Evolutionary conservation across 2,888 invertebrate species (phyloP), one percentile per base, ranked within the genome.

Genomic region (Nemurella pictetii): DNA sequence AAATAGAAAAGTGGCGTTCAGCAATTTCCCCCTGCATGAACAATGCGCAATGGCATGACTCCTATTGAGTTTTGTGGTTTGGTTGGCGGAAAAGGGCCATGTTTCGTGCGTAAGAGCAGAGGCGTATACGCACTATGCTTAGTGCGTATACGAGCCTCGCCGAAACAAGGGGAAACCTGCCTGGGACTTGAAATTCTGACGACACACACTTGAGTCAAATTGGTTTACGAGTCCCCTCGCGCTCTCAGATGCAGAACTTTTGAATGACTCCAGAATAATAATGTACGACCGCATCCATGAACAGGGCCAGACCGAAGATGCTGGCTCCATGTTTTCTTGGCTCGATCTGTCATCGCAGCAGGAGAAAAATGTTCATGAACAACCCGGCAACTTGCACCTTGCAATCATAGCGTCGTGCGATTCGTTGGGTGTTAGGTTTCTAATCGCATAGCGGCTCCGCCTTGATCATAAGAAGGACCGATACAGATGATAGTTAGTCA

Each of bases 201-300:
- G 86, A 85, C 86, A 86, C 85, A 86, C 86, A 85, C 86, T 86
- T 80, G 83, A 85, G 75, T 86, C 85, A 86, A 86, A 86, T 86
- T 86, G 86, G 86, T 86, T 86, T 86, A 86, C 86, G 83, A 85
- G 82, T 72, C 83, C 85, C 80, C 83, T 72, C 83, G 55, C 28
- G 36, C 74, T 72, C 78, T 75, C 73, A 81, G 80, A 81, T 25
- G 80, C 82, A 28, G 82, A 28, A 82, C 26, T 81, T 32, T 35
- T 35, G 73, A 83, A 83, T 86, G 85, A 83, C 55, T 26, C 26
- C 77, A 55, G 86, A 86, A 86, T 86, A 86, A 85, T 86, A 86
- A 86, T 85, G 84, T 27, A n/a, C n/a, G 25, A 55, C 72, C 80
- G 72, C 20, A 75, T 55, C 2, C 55, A 55, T 35, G 20, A 20